These are phyloP conservation scores for Heliconius hortense DNA, from an alignment of 2,888 invertebrate species.

Conservation along the genomic window DNA sequence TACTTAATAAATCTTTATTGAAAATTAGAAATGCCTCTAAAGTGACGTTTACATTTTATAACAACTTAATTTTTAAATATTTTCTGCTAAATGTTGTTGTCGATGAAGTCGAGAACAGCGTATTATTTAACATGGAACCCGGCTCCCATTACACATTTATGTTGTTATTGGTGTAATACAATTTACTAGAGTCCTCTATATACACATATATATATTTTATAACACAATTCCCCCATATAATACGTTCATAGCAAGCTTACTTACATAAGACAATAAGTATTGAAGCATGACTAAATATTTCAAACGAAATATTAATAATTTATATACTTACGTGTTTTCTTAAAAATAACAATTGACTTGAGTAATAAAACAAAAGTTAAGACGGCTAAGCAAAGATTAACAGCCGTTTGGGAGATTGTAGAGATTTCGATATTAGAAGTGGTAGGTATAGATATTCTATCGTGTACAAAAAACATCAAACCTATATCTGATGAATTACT, in stretches of 20 bases:
- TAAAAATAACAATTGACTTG: background rate
- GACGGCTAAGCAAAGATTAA: too few relatives aligned
- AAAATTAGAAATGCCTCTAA: too few relatives aligned
- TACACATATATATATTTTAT: conserved; percentile 20
- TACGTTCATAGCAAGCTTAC: conserved; percentile 21
- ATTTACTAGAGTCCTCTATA: too few relatives aligned
- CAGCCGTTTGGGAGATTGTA: background rate
- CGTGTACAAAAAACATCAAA: background rate
- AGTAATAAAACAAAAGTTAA: too few relatives aligned
- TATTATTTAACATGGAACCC: too few relatives aligned
- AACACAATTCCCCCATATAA: conserved; percentile 23
- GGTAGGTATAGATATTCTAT: background rate
- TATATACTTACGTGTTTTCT: background rate
- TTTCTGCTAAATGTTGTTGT: too few relatives aligned
- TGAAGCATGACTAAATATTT: conserved; percentile 42
- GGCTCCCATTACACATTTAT: too few relatives aligned
- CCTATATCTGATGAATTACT: background rate
- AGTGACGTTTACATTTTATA: too few relatives aligned
- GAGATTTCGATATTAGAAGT: background rate
- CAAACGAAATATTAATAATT: conserved; percentile 27
- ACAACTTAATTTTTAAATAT: too few relatives aligned
- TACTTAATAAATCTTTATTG: too few relatives aligned
- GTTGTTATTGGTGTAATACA: too few relatives aligned
- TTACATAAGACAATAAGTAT: conserved; percentile 40
- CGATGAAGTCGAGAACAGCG: too few relatives aligned